These are phyloP conservation scores for Rhimphoctona megacephalus DNA, from an alignment of 2,888 invertebrate genomes.

Conservation along the genomic window DNA sequence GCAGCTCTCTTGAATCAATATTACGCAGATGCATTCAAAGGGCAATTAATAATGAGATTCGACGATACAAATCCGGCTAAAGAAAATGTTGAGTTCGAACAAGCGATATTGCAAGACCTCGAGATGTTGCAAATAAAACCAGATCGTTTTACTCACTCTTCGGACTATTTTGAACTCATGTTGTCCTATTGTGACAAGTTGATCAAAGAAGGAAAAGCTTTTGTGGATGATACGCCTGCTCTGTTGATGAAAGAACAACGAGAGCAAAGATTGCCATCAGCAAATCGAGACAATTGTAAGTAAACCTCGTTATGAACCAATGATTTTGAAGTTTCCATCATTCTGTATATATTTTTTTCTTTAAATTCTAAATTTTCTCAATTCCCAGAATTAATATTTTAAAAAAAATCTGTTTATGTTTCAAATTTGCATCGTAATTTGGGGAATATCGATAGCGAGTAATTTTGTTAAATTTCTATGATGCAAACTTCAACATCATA, in stretches of 20 bases:
- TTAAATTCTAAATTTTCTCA: not conserved
- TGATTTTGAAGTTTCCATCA: not conserved
- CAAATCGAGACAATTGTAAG: constrained; percentile 93
- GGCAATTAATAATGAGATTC: constrained; percentile 98
- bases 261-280: constrained; percentile 94
- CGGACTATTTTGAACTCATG: constrained; percentile 98
- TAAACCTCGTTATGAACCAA: not conserved
- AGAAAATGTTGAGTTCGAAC: constrained; percentile 98
- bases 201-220: constrained; percentile 95
- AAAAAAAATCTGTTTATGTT: too few relatives aligned
- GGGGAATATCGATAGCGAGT: too few relatives aligned
- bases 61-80: constrained; percentile 99
- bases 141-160: constrained; percentile 97
- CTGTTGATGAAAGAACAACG: constrained; percentile 98
- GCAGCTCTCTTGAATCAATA: constrained; percentile 99
- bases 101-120: constrained; percentile 98
- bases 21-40: constrained; percentile 96
- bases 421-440: too few relatives aligned
- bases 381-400: too few relatives aligned
- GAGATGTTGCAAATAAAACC: constrained; percentile 96
- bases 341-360: not conserved
- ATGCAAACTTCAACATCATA: not conserved
- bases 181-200: constrained; percentile 94
- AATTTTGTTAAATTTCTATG: not conserved
- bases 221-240: constrained; percentile 98